Evolutionary conservation across 2,113 vertebrate genomes (phyloP).

Genomic region (Callaeas wilsoni): DNA sequence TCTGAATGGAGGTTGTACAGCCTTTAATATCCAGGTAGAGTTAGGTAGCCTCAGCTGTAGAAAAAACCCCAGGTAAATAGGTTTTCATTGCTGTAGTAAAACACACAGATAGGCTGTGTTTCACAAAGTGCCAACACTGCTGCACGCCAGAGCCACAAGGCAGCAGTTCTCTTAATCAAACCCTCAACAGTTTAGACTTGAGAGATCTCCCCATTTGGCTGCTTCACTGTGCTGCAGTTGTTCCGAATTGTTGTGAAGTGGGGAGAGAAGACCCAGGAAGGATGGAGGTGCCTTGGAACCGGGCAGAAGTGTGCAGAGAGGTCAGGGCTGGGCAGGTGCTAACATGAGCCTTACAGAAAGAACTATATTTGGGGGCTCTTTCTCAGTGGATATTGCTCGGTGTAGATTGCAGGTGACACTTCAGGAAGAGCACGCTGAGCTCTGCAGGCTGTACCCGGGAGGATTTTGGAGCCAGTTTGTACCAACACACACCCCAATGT

Average conservation of each 20-base stretch:
- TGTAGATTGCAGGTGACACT: background rate
- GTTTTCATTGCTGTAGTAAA: background rate
- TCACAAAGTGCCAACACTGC: background rate
- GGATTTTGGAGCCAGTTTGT: background rate
- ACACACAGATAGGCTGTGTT: background rate
- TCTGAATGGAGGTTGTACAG: background rate
- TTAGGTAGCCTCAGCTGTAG: background rate
- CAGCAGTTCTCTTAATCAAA: background rate
- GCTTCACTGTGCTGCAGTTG: background rate
- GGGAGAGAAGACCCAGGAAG: background rate
- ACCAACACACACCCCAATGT: rapidly evolving
- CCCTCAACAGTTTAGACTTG: background rate
- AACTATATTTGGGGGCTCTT: background rate
- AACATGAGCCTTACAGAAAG: background rate
- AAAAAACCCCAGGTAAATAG: background rate
- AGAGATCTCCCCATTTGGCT: background rate
- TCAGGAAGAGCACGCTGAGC: background rate
- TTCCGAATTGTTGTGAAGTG: background rate
- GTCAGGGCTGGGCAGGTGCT: background rate
- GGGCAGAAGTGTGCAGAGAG: background rate
- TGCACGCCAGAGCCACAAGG: background rate
- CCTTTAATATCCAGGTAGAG: constrained; percentile 3
- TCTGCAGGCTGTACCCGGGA: background rate
- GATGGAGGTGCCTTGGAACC: background rate
- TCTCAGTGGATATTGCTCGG: background rate